These are phyloP conservation scores for Corynorhinus townsendii DNA, from an alignment of 2,113 vertebrate genomes.

Conservation along the genomic window DNA sequence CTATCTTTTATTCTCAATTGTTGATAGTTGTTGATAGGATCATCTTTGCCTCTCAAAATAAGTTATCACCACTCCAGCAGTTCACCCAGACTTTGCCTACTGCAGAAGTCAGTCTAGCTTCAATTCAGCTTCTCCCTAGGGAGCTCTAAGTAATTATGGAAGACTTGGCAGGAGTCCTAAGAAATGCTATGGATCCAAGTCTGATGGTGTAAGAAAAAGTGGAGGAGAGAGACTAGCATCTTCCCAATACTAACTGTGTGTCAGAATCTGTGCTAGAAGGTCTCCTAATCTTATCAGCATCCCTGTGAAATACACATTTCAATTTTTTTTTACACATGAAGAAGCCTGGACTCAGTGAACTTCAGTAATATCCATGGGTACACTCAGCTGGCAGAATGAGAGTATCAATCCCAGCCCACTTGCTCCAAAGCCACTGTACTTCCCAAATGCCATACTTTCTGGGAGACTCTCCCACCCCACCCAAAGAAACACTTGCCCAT, in stretches of 20 bases:
- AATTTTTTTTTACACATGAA: neutral
- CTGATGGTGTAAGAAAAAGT: neutral
- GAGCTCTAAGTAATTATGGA: neutral
- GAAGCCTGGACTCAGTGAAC: neutral
- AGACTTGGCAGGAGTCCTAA: neutral
- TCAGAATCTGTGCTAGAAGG: neutral
- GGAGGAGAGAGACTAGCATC: neutral
- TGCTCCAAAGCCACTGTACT: neutral
- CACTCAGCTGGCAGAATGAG: neutral
- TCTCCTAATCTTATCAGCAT: neutral
- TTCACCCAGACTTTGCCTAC: neutral
- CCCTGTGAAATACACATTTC: neutral
- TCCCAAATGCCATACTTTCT: neutral
- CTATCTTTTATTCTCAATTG: neutral
- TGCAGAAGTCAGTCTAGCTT: neutral
- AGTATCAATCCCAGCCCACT: neutral
- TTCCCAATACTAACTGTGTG: neutral
- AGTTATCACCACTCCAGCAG: neutral
- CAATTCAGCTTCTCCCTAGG: neutral
- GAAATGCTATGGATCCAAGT: neutral
- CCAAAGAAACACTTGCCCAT: neutral
- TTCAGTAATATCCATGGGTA: neutral
- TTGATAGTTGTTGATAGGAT: neutral
- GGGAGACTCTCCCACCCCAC: neutral
- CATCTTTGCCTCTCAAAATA: neutral